Base-by-base conservation (phyloP, 2,888 invertebrate genomes). In the Stomorhina lunata region DNA sequence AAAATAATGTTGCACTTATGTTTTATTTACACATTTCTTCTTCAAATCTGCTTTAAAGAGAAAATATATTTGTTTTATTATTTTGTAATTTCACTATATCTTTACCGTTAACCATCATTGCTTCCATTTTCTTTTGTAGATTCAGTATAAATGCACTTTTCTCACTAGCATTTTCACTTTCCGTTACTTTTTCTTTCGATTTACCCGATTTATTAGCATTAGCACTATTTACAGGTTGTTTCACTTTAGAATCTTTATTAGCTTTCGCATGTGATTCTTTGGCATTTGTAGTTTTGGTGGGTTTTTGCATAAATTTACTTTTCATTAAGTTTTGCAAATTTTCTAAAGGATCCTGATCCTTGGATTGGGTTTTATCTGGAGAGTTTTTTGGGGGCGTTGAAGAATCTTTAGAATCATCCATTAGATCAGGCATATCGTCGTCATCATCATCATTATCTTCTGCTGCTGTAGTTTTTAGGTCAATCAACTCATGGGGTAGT, bases 281-380 rank as follows among this genome's bases (percentile, higher is more conserved):
- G 32, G 55, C 17, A 10, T 37, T 12, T 4, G 27, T 6, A 32
- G 2, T 34, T 2, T 27, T 75, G 10, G 61, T 25, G 15, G 57
- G 27, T 12, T 83, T 73, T 57, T 81, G 71, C n/a, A 89, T 71
- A 25, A 89, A 45, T 65, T 89, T 89, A n/a, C 84, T 80, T 3
- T 87, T 85, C 50, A 89, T 81, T 48, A 89, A 48, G 66, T 85
- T 84, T 68, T 89, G 88, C 75, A 89, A 86, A 20, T 86, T 59
- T 55, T 65, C 45, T 4, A 88, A 83, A 2, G 85, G 81, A 53
- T 85, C 84, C 25, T 20, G 65, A 9, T 77, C 59, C 12, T 45
- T n/a, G n/a, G n/a, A n/a, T 25, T 17, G 25, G 1, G 6, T n/a
- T 10, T 27, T 40, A 32, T 45, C 0, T 2, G 12, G 29, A 27